phyloP scores from a whole-genome alignment of 2,797 vertebrate genomes.

The Podarcis lilfordi region DNA sequence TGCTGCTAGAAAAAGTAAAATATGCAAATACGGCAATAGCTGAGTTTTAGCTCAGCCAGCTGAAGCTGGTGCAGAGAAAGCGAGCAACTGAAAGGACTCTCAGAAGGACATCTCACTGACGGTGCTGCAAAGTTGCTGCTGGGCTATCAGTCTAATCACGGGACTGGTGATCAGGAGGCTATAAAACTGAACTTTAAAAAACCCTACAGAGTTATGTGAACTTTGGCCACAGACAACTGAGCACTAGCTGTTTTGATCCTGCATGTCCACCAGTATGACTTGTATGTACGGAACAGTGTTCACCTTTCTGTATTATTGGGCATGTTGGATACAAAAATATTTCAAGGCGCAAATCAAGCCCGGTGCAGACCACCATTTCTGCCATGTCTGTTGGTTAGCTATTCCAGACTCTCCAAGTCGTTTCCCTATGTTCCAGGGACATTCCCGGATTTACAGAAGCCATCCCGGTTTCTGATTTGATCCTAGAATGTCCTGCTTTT shows the following conservation, averaged over 20 bases:
- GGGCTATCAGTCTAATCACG: background rate
- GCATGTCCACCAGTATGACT: background rate
- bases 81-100: constrained; percentile 11
- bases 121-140: background rate
- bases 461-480: no score
- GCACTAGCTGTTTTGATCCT: background rate
- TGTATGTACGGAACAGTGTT: background rate
- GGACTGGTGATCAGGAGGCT: background rate
- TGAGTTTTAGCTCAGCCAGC: background rate
- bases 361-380: background rate
- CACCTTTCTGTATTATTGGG: background rate
- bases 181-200: background rate
- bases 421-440: no score
- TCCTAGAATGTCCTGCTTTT: no score
- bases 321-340: background rate
- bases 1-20: constrained; percentile 1
- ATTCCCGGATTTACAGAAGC: no score
- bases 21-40: background rate
- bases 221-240: background rate
- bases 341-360: background rate
- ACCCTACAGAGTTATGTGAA: background rate
- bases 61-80: constrained; percentile 15
- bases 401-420: no score
- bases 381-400: background rate
- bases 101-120: background rate